A percentile compares a stretch with the other conserved stretches of the same genome.
Evolutionary conservation across 2,888 invertebrate species (phyloP).

Genomic region (Pimpla rufipes): DNA sequence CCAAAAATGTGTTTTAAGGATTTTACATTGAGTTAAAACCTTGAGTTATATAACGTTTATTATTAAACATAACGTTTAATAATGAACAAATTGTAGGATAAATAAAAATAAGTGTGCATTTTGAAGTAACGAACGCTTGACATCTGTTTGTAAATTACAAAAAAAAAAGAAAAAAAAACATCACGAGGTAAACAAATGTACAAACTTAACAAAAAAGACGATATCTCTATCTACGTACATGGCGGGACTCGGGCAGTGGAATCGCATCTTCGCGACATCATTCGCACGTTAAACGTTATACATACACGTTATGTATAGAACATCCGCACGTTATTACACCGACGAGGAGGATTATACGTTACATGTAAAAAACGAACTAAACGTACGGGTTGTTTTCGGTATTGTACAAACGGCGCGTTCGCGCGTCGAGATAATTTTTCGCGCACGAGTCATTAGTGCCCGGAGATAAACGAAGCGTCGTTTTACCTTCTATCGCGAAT

Average conservation of each 20-base stretch:
- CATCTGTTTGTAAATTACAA: constrained; percentile 56
- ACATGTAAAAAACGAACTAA: constrained; percentile 23
- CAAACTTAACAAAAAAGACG: constrained; percentile 77
- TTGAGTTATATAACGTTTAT: too few relatives aligned
- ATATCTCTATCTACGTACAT: constrained; percentile 30
- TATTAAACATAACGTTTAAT: too few relatives aligned
- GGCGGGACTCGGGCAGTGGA: constrained; percentile 49
- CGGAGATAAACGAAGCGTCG: not conserved
- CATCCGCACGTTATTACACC: constrained; percentile 33
- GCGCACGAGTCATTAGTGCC: constrained; percentile 14
- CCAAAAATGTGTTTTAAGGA: too few relatives aligned
- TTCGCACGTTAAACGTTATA: constrained; percentile 41
- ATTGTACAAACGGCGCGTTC: constrained; percentile 26
- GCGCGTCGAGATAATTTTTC: constrained; percentile 7
- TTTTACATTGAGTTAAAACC: too few relatives aligned
- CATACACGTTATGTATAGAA: not conserved
- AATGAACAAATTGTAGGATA: too few relatives aligned
- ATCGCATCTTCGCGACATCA: constrained; percentile 57
- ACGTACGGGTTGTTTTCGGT: constrained; percentile 11
- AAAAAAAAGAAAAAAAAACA: constrained; percentile 75
- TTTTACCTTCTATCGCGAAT: constrained; percentile 10
- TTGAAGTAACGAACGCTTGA: too few relatives aligned
- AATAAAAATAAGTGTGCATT: too few relatives aligned
- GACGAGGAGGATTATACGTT: constrained; percentile 18
- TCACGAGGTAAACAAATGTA: constrained; percentile 72